Percentiles rank a stretch among this genome's conserved stretches.
Evolutionary conservation across 37 sponge, comb jelly and placozoan species (phyloP).

Genomic region (Theonella swinhoei): DNA sequence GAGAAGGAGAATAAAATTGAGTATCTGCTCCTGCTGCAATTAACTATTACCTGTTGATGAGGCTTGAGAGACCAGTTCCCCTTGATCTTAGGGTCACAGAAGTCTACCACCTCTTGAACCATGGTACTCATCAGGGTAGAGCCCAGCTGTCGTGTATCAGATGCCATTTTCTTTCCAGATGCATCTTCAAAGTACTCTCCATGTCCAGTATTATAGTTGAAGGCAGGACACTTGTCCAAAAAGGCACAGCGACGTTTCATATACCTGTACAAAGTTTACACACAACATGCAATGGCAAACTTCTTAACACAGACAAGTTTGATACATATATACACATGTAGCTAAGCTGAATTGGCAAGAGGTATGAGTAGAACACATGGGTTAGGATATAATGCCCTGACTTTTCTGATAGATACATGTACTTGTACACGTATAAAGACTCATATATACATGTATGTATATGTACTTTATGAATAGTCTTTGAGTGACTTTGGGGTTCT

Average conservation of each 20-base stretch:
- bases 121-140: conserved; percentile 82
- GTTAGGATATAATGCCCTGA: background rate
- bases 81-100: conserved; percentile 75
- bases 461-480: conserved; percentile 79
- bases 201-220: conserved; percentile 77
- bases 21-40: background rate
- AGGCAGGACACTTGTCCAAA: conserved; percentile 64
- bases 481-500: conserved; percentile 63
- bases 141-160: conserved; percentile 73
- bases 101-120: conserved; percentile 75
- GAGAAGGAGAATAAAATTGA: background rate
- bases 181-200: conserved; percentile 41
- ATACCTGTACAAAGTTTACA: conserved; percentile 49
- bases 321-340: background rate
- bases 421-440: no score
- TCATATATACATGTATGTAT: no score
- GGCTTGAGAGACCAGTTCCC: conserved; percentile 65
- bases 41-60: conserved; percentile 69
- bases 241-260: conserved; percentile 81
- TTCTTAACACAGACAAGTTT: background rate
- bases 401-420: no score
- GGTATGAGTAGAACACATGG: background rate
- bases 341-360: background rate
- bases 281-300: no score
- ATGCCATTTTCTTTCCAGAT: conserved; percentile 23